Conservation (phyloP, 2,888 invertebrate species). For the Crocallis elinguaria region DNA sequence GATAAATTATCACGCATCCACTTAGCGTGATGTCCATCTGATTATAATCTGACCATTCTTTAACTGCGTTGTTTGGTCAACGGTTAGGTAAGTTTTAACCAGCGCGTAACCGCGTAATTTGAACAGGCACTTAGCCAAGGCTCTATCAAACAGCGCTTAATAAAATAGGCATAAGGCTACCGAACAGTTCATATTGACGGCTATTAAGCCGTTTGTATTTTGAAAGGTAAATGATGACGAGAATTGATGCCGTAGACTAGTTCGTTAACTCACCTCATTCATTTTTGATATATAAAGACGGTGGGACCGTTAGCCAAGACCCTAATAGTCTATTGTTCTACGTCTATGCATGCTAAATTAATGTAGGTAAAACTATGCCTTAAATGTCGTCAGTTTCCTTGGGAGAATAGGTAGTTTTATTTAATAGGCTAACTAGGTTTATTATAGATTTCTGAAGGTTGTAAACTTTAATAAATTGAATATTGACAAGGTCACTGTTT, state of each 20-base stretch:
- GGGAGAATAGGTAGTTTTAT: slow-evolving; percentile 1
- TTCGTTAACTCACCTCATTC: slow-evolving; percentile 49
- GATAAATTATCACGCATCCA: too few relatives aligned
- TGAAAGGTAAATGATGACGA: slow-evolving; percentile 47
- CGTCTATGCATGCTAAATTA: slow-evolving; percentile 33
- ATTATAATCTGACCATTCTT: too few relatives aligned
- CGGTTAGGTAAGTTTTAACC: not conserved
- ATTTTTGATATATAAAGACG: slow-evolving; percentile 57
- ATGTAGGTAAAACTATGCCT: slow-evolving; percentile 20
- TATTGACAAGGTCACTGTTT: too few relatives aligned
- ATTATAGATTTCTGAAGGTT: not conserved
- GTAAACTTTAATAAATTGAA: not conserved
- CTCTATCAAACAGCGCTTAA: slow-evolving; percentile 38
- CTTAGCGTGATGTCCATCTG: too few relatives aligned
- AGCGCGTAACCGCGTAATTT: not conserved
- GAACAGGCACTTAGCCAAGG: not conserved
- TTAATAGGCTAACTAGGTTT: not conserved
- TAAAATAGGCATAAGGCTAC: slow-evolving; percentile 42
- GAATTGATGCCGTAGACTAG: slow-evolving; percentile 36
- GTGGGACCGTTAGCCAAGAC: slow-evolving; percentile 35
- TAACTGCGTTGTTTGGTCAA: not conserved
- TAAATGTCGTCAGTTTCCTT: slow-evolving; percentile 6
- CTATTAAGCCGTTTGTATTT: slow-evolving; percentile 47
- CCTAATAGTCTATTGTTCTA: slow-evolving; percentile 45
- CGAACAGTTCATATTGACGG: slow-evolving; percentile 42